Base-by-base conservation (phyloP, 1,140 invertebrate genomes). In the Apis cerana region DNA sequence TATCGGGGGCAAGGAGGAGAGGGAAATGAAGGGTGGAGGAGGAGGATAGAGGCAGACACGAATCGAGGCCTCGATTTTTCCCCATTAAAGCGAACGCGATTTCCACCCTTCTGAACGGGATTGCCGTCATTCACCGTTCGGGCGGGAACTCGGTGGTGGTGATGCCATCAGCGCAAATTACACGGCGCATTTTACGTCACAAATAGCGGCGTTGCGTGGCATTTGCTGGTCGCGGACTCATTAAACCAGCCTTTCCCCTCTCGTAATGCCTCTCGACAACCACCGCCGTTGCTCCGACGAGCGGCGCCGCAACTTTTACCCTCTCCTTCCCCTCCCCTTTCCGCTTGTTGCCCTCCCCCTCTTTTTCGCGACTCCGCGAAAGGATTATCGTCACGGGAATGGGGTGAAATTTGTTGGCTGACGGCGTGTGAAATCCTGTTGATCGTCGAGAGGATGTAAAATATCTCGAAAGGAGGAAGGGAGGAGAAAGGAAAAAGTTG, bases 81-180 rank as follows among this genome's bases (percentile, higher is more conserved):
- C 50, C 65, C 54, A 70, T 70, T 59, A 70, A 61, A 69, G 56
- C 54, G 64, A 78, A 33, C 2, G 33, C 2, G 33, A 33, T n/a
- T 27, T 4, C 33, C 33, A 43, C 52, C 76, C 43, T 58, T n/a
- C n/a, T 9, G 76, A 56, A 27, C 54, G 59, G 65, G 61, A 78
- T 78, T 78, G 65, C 76, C 76, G 76, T 78, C 65, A 78, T 78
- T 78, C 65, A 78, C 70, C 76, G 65, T 52, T n/a, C 27, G 75
- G 33, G 64, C 21, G 50, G 48, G 27, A 10, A 33, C 33, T 27
- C 2, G 33, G 33, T 33, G 48, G 9, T 9, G 75, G n/a, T 59
- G 76, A 59, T 70, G 76, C 54, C 65, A 78, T 78, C 76, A 70
- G 56, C 67, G 77, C 23, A 79, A 79, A 80, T 71, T 80, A 62